Evolutionary conservation across 2,888 invertebrate species (phyloP), one percentile per base, ranked within the genome.

Genomic region (Leptopterna dolabrata): DNA sequence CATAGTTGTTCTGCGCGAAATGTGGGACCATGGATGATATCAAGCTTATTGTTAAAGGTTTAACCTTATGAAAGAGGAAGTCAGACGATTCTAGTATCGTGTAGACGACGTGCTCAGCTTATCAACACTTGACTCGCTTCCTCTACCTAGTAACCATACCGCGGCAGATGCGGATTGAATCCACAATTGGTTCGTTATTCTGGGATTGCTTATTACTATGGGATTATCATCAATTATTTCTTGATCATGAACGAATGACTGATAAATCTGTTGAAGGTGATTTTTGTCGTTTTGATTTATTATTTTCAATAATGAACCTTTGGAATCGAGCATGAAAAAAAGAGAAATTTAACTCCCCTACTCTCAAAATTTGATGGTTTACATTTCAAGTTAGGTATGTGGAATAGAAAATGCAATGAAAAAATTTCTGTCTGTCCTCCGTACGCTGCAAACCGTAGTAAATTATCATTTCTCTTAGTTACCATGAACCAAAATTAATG

Each of bases 21-120:
- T 63, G 63, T 63, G 63, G 63, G 63, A 63, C 24, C 13, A 24
- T 24, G 24, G 63, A 63, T 63, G 63, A 63, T 63, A 63, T 63
- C 63, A 24, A 24, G 63, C 24, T 63, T 19, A 63, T 63, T 63
- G 27, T 63, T 24, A 63, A 63, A 63, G 63, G 24, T 27, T 63
- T 63, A 63, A 36, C 76, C 43, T 76, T 76, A 19, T 76, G 76
- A 76, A 76, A 36, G 36, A 76, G 76, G 76, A 76, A 76, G n/a
- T 36, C 16, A 16, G 36, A n/a, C 36, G 76, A 41, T 76, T 41
- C 36, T n/a, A 76, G 30, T 76, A 76, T 76, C 76, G 43, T 19
- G 76, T 30, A 43, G 76, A 76, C 76, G 76, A 76, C 76, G 76
- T 76, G 76, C 76, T 19, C 0, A 76, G 76, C 36, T 36, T 76